These are phyloP conservation scores for Drosophila elegans DNA, from an alignment of 1,140 invertebrate genomes.

Conservation along the genomic window DNA sequence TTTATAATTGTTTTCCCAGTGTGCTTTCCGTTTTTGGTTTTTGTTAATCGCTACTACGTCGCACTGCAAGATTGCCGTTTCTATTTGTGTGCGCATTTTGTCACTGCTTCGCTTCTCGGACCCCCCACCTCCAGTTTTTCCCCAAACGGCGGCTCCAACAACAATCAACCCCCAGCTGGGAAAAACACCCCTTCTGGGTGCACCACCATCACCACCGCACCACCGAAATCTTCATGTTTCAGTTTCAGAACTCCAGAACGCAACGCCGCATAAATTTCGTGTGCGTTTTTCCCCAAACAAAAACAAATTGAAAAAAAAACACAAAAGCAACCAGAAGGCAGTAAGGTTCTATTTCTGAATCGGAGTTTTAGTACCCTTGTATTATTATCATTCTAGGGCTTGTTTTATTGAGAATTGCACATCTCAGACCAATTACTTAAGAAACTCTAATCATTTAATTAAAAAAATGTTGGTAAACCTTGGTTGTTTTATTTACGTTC, in stretches of 20 bases:
- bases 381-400: too few relatives aligned
- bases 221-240: conserved; percentile 24
- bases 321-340: not conserved
- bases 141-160: conserved; percentile 37
- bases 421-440: too few relatives aligned
- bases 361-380: not conserved
- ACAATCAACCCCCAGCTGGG: conserved; percentile 61
- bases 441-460: too few relatives aligned
- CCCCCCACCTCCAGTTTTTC: not conserved
- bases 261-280: conserved; percentile 18
- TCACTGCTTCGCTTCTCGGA: conserved; percentile 19
- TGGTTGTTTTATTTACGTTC: too few relatives aligned
- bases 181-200: conserved; percentile 62
- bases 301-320: conserved; percentile 4
- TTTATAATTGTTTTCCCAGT: conserved; percentile 61
- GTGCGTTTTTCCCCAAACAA: conserved; percentile 15
- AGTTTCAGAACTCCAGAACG: conserved; percentile 14
- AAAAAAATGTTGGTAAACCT: too few relatives aligned
- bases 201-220: conserved; percentile 45
- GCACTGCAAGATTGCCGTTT: conserved; percentile 45
- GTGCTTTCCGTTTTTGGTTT: conserved; percentile 13
- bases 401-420: too few relatives aligned
- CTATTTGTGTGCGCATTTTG: conserved; percentile 54
- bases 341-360: not conserved
- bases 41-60: conserved; percentile 60